A percentile compares a stretch with the other conserved stretches of the same genome.
These are phyloP conservation scores for Saturnia pavonia DNA, from an alignment of 2,888 invertebrate genomes.

Conservation along the genomic window DNA sequence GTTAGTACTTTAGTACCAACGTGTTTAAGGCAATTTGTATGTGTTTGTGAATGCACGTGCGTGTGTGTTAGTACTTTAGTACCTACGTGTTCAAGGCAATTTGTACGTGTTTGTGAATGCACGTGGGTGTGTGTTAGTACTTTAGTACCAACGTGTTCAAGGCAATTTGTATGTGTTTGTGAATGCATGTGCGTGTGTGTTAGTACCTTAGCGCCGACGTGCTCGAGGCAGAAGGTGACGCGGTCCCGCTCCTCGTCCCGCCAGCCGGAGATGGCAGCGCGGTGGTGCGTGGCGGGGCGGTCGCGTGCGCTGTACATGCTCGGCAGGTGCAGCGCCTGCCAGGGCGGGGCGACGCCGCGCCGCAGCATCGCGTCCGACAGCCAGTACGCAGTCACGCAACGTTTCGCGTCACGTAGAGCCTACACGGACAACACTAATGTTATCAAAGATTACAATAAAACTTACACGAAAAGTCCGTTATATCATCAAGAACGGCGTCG, in stretches of 20 bases:
- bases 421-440: conserved; percentile 51
- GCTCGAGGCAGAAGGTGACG: conserved; percentile 91
- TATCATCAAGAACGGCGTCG: too few relatives aligned
- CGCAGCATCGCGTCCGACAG: conserved; percentile 94
- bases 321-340: conserved; percentile 96
- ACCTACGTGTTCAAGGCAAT: too few relatives aligned
- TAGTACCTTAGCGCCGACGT: conserved; percentile 92
- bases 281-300: conserved; percentile 87
- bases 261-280: conserved; percentile 94
- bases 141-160: too few relatives aligned
- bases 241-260: conserved; percentile 91
- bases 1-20: too few relatives aligned
- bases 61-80: conserved; percentile 58
- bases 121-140: not conserved
- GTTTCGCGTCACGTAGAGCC: conserved; percentile 85
- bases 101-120: not conserved
- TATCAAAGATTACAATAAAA: too few relatives aligned
- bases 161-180: not conserved
- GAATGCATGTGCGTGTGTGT: conserved; percentile 43
- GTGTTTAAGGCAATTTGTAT: too few relatives aligned
- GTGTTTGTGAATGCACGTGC: not conserved
- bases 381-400: conserved; percentile 93
- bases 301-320: conserved; percentile 85
- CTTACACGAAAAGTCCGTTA: too few relatives aligned
- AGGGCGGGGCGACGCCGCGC: conserved; percentile 94